These are phyloP conservation scores for Eubucco bourcierii DNA, from an alignment of 2,113 vertebrate species.

Conservation along the genomic window DNA sequence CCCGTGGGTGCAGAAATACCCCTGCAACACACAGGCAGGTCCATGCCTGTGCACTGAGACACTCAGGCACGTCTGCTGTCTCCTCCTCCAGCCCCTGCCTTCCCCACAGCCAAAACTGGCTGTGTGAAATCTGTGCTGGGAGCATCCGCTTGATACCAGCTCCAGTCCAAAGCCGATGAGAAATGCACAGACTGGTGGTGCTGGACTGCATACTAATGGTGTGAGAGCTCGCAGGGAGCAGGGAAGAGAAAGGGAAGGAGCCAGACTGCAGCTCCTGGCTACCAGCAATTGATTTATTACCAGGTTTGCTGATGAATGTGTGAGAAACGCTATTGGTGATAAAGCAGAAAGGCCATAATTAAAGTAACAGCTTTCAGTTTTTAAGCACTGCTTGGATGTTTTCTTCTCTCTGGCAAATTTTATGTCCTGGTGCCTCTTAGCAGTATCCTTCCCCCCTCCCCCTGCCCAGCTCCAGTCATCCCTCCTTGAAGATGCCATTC, in stretches of 20 bases:
- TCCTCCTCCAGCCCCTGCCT: neutral
- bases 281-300: slow-evolving; percentile 74
- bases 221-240: slow-evolving; percentile 27
- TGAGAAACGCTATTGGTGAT: slow-evolving; percentile 68
- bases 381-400: slow-evolving; percentile 50
- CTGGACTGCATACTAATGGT: slow-evolving; percentile 66
- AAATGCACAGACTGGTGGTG: slow-evolving; percentile 24
- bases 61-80: neutral
- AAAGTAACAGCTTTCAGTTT: slow-evolving; percentile 76
- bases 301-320: slow-evolving; percentile 72
- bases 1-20: neutral
- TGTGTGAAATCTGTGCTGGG: slow-evolving; percentile 24
- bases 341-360: slow-evolving; percentile 72
- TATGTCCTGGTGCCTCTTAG: neutral
- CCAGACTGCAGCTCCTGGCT: slow-evolving; percentile 73
- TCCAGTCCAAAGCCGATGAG: slow-evolving; percentile 42
- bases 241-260: slow-evolving; percentile 51
- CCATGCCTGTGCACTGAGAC: fast-evolving
- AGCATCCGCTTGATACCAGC: slow-evolving; percentile 35
- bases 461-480: too few species aligned
- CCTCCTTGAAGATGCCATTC: neutral
- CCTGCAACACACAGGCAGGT: fast-evolving
- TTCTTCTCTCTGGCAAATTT: slow-evolving; percentile 33
- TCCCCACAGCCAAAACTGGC: neutral
- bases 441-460: neutral